Percentiles rank a stretch among this genome's conserved stretches.
phyloP scores from a whole-genome alignment of 2,888 invertebrate species.

The Mallateleia sp. region DNA sequence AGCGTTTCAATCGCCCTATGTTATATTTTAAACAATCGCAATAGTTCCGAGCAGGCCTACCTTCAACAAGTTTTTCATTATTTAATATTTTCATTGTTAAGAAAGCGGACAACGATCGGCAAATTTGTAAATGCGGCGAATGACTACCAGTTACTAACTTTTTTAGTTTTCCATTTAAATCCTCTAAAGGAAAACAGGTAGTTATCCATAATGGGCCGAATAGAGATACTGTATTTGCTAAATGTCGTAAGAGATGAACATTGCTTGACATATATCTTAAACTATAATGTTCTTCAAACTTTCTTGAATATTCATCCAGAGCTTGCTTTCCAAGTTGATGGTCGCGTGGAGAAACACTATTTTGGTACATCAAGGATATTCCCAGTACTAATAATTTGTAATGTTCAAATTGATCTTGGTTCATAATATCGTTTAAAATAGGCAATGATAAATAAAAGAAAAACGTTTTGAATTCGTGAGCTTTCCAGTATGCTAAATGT shows the following conservation, averaged over 20 bases:
- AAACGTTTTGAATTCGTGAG: conserved; percentile 74
- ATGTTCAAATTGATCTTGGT: conserved; percentile 72
- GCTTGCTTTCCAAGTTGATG: conserved; percentile 46
- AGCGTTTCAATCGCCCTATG: conserved; percentile 34
- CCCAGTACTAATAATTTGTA: conserved; percentile 58
- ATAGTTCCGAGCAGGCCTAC: conserved; percentile 7
- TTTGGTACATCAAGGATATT: conserved; percentile 67
- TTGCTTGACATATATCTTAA: conserved; percentile 74
- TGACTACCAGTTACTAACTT: conserved; percentile 38
- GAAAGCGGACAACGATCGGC: conserved; percentile 34
- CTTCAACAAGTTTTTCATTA: conserved; percentile 14
- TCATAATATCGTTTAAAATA: conserved; percentile 75
- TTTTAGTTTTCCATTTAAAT: conserved; percentile 50
- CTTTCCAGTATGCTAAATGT: conserved; percentile 75
- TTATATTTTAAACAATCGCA: conserved; percentile 25
- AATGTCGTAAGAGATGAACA: conserved; percentile 78
- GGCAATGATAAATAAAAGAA: conserved; percentile 77
- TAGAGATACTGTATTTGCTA: conserved; percentile 64
- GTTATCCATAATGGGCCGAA: conserved; percentile 53
- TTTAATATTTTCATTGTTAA: conserved; percentile 40
- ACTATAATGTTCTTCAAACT: conserved; percentile 77
- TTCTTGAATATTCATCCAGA: conserved; percentile 63
- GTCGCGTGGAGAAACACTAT: conserved; percentile 65
- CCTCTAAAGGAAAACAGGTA: conserved; percentile 50
- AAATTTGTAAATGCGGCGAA: conserved; percentile 49